Evolutionary conservation across 2,888 invertebrate genomes (phyloP).

Genomic region (Antheraea assamensis): DNA sequence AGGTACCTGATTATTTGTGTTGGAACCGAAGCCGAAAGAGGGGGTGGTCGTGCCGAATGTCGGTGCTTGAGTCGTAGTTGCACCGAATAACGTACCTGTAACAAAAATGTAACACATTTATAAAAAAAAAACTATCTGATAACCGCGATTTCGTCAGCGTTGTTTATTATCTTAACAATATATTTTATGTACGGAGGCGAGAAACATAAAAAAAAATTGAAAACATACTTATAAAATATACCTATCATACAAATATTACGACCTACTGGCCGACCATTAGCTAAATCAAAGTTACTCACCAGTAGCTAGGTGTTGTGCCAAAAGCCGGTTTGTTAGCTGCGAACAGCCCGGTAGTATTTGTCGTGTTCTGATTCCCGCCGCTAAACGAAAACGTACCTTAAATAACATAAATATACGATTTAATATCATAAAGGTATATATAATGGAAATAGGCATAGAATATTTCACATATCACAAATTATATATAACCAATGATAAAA

Average conservation of each 20-base stretch:
- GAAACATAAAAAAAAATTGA: too few species aligned
- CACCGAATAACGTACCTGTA: constrained; percentile 62
- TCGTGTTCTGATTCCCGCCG: constrained; percentile 51
- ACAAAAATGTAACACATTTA: neutral
- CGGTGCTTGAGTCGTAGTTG: constrained; percentile 64
- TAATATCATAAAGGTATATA: too few species aligned
- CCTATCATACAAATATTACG: too few species aligned
- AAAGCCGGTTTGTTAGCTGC: constrained; percentile 80
- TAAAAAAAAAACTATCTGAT: too few species aligned
- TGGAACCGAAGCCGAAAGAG: constrained; percentile 73
- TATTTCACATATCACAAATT: too few species aligned
- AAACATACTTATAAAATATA: too few species aligned
- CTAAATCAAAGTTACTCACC: constrained; percentile 41
- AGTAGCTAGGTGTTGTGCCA: constrained; percentile 59
- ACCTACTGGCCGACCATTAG: too few species aligned
- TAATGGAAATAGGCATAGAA: neutral
- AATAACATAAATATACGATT: neutral
- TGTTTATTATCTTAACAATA: too few species aligned
- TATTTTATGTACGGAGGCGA: too few species aligned
- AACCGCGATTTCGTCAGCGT: too few species aligned
- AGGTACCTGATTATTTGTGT: constrained; percentile 62
- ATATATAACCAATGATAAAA: too few species aligned
- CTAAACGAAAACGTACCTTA: constrained; percentile 70
- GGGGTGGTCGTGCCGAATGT: constrained; percentile 71
- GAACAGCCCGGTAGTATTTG: constrained; percentile 63